phyloP scores from a whole-genome alignment of 2,888 invertebrate genomes.

The Pteria penguin region DNA sequence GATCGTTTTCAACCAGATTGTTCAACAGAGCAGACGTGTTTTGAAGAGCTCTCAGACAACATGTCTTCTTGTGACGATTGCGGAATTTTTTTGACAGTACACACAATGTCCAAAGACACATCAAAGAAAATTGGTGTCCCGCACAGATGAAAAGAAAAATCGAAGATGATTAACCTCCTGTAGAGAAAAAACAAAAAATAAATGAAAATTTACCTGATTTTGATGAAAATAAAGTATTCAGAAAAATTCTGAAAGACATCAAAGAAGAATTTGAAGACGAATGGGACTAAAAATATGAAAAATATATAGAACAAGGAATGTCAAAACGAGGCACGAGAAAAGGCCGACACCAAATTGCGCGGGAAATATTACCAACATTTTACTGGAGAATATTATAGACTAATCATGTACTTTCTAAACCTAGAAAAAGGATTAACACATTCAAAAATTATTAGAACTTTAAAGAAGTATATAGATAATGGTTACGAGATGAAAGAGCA shows the following conservation, averaged over 20 bases:
- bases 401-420: neutral
- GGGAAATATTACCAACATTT: neutral
- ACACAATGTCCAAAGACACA: slow-evolving; percentile 17
- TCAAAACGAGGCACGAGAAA: neutral
- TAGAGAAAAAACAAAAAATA: neutral
- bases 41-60: neutral
- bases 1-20: slow-evolving; percentile 14
- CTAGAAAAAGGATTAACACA: neutral
- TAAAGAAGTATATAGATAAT: neutral
- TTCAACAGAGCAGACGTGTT: slow-evolving; percentile 10
- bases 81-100: slow-evolving; percentile 13
- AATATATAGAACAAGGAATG: slow-evolving; percentile 6
- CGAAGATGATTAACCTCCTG: neutral
- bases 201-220: neutral
- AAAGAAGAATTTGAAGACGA: neutral
- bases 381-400: neutral
- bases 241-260: neutral
- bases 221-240: slow-evolving; percentile 3
- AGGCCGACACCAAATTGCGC: neutral
- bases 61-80: slow-evolving; percentile 28
- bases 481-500: neutral
- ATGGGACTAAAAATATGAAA: neutral
- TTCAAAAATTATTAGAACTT: neutral
- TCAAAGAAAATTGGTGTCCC: slow-evolving; percentile 22
- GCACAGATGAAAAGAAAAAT: neutral